Evolutionary conservation across 1,140 invertebrate genomes (phyloP).

Genomic region (Theocolax elegans): DNA sequence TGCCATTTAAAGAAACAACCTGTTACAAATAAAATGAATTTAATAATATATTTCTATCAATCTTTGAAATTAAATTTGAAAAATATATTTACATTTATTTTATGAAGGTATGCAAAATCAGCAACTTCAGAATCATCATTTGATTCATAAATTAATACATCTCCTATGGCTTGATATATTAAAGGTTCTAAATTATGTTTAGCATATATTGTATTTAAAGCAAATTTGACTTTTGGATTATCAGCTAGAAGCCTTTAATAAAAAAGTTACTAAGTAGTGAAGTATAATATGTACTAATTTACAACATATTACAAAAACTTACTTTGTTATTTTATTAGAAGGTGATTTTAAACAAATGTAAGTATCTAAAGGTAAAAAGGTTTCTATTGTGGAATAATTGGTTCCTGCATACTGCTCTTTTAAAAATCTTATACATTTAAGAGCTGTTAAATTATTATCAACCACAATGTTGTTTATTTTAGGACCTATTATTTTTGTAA

Average conservation of each 20-base stretch:
- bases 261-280: no score
- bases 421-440: conserved; percentile 92
- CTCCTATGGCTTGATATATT: conserved; percentile 95
- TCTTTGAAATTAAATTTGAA: conserved; percentile 26
- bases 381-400: conserved; percentile 71
- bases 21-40: conserved; percentile 54
- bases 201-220: conserved; percentile 94
- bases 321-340: conserved; percentile 70
- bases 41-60: no score
- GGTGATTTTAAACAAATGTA: conserved; percentile 91
- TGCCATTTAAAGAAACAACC: conserved; percentile 95
- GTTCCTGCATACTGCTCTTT: conserved; percentile 94
- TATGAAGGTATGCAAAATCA: conserved; percentile 78
- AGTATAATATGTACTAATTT: no score
- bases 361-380: conserved; percentile 94
- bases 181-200: no score
- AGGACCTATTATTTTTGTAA: conserved; percentile 96
- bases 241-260: no score
- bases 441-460: conserved; percentile 92
- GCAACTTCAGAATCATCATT: conserved; percentile 96
- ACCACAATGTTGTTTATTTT: conserved; percentile 99
- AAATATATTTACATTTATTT: conserved; percentile 73
- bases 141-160: conserved; percentile 94
- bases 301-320: conserved; percentile 17
- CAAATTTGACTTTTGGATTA: conserved; percentile 88